A percentile compares a stretch with the other conserved stretches of the same genome.
Conservation (phyloP, 2,113 vertebrate species). For the Parotia lawesii region DNA sequence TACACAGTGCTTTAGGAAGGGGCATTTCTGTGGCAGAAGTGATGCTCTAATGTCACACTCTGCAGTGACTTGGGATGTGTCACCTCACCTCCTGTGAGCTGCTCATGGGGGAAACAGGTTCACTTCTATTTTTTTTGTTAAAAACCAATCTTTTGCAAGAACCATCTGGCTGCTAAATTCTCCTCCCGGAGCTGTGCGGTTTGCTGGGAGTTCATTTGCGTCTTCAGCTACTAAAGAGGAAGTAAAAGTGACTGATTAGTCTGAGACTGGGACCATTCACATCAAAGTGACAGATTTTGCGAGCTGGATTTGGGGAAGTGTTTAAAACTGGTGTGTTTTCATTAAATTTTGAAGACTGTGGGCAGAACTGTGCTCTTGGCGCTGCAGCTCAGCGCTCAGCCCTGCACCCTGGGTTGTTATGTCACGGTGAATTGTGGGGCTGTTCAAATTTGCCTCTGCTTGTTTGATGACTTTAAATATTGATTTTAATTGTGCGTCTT, state of each 20-base stretch:
- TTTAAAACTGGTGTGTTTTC: constrained; percentile 44
- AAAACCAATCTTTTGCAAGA: constrained; percentile 26
- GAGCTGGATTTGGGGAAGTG: constrained; percentile 35
- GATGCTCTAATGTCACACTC: background rate
- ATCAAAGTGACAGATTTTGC: constrained; percentile 55
- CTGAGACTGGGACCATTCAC: constrained; percentile 27
- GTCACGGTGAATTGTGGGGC: constrained; percentile 22
- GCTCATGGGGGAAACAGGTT: background rate
- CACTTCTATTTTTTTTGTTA: background rate
- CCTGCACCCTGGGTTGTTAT: background rate
- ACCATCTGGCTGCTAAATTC: constrained; percentile 52
- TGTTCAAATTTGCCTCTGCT: constrained; percentile 1
- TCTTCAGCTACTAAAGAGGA: constrained; percentile 47
- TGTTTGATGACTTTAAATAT: constrained; percentile 34
- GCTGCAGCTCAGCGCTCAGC: background rate
- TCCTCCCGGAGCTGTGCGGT: constrained; percentile 29
- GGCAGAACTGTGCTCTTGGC: background rate
- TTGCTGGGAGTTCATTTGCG: constrained; percentile 58
- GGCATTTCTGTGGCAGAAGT: background rate
- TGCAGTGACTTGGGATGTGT: background rate
- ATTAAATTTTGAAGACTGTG: constrained; percentile 29
- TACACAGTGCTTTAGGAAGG: background rate
- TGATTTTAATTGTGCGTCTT: background rate
- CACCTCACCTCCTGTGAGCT: background rate
- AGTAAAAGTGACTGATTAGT: constrained; percentile 61